Evolutionary conservation across 2,113 vertebrate species (phyloP), one percentile per base, ranked within the genome.

Genomic region (Sinocyclocheilus rhinocerous): DNA sequence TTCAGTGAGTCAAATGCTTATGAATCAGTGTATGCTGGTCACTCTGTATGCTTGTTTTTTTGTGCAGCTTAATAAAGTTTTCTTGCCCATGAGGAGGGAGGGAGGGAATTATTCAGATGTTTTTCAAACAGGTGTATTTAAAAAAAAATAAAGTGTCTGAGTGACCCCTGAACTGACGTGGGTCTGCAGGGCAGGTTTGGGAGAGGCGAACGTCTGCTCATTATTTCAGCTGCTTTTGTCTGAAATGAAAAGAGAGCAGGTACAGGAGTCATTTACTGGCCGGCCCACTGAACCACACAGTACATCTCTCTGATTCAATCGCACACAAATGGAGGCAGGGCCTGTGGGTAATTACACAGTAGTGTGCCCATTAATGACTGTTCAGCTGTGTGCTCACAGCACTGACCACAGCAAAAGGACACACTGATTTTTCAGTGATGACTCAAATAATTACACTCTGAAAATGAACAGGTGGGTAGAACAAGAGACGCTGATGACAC

Each of bases 371-470:
- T 33, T 63, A 83, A 70, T 77, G 59, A 76, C 50, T 63, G 26
- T 33, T 83, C 42, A 76, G 26, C 39, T 52, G n/a, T 76, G 7
- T 15, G 12, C 75, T 70, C 61, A 29, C 24, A 65, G 50, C 12
- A 80, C 52, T 80, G 57, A 67, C 77, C 69, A 36, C 26, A 76
- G 4, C 18, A 39, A 50, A 81, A 57, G 33, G 29, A 81, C 57
- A 81, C 55, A 57, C 33, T 15, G 59, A 77, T 78, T 73, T 77
- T 81, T 29, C 12, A 48, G 42, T 0, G 11, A 55, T 69, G 61
- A 79, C 61, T 70, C 67, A 57, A 76, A 67, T 81, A 67, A 85
- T 87, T 26, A 80, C 50, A 39, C 42, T 20, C 77, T 84, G 84
- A 79, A 70, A 76, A 78, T 18, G 84, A 39, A 55, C 61, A 85